A percentile compares a stretch with the other conserved stretches of the same genome.
Conservation (phyloP, 2,888 invertebrate genomes). For the Idaea dimidiata region DNA sequence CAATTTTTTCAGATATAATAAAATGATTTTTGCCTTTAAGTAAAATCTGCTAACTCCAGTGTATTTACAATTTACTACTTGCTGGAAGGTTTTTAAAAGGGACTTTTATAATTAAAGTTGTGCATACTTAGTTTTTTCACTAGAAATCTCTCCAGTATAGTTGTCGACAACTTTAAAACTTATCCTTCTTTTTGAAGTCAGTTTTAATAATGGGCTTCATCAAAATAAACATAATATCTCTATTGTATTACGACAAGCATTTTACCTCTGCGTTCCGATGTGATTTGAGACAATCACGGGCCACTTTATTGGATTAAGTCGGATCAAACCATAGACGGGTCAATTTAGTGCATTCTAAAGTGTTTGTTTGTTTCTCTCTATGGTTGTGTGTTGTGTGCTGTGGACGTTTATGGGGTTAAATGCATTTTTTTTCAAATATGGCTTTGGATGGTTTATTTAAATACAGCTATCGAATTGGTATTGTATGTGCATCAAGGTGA, state of each 20-base stretch:
- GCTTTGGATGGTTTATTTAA: not conserved
- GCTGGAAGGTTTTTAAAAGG: too few species aligned
- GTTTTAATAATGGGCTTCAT: too few species aligned
- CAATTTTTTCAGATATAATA: too few species aligned
- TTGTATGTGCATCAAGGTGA: not conserved
- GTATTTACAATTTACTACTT: too few species aligned
- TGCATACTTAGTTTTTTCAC: too few species aligned
- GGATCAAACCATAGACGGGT: constrained; percentile 16
- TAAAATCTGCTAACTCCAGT: too few species aligned
- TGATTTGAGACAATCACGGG: constrained; percentile 74
- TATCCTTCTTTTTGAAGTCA: too few species aligned
- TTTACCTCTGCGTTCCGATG: constrained; percentile 25
- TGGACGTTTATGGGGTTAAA: not conserved
- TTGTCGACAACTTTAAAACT: too few species aligned
- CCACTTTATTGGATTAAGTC: constrained; percentile 68
- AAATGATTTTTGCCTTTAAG: too few species aligned
- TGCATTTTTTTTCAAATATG: not conserved
- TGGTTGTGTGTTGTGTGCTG: not conserved
- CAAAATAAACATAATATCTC: not conserved
- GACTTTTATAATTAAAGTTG: too few species aligned
- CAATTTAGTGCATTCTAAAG: not conserved
- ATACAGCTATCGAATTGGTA: not conserved
- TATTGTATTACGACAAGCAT: not conserved
- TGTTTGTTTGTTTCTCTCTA: not conserved
- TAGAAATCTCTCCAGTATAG: too few species aligned